These are phyloP conservation scores for Morelia viridis DNA, from an alignment of 2,797 vertebrate species.

Conservation along the genomic window DNA sequence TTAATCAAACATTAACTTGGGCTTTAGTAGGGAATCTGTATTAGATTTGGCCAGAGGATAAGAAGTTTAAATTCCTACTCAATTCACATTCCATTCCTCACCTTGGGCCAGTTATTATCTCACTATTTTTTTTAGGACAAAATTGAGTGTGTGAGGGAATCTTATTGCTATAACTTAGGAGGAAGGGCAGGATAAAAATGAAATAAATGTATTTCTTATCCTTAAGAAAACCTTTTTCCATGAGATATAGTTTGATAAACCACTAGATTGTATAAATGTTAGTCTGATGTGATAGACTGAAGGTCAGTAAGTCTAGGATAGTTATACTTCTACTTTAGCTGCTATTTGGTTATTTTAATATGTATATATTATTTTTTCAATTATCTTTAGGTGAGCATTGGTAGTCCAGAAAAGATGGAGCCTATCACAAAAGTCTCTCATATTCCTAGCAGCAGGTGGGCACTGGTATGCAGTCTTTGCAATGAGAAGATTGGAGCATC, in stretches of 20 bases:
- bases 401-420: conserved; percentile 99
- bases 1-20: neutral
- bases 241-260: conserved; percentile 1
- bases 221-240: neutral
- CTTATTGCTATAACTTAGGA: neutral
- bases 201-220: neutral
- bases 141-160: neutral
- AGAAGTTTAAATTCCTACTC: neutral
- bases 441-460: conserved; percentile 96
- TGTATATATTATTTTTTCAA: neutral
- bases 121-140: neutral
- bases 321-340: neutral
- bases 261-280: neutral
- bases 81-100: neutral
- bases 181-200: neutral
- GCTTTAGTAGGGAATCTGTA: neutral
- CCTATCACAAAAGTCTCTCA: conserved; percentile 97
- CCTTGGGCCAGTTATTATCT: neutral
- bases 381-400: conserved; percentile 85
- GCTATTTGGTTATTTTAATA: neutral
- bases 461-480: conserved; percentile 93
- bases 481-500: conserved; percentile 94
- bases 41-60: neutral
- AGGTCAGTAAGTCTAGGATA: conserved; percentile 10
- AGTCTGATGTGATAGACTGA: neutral